Evolutionary conservation across 2,888 invertebrate genomes (phyloP), one percentile per base, ranked within the genome.

Genomic region (Phasia obesa): DNA sequence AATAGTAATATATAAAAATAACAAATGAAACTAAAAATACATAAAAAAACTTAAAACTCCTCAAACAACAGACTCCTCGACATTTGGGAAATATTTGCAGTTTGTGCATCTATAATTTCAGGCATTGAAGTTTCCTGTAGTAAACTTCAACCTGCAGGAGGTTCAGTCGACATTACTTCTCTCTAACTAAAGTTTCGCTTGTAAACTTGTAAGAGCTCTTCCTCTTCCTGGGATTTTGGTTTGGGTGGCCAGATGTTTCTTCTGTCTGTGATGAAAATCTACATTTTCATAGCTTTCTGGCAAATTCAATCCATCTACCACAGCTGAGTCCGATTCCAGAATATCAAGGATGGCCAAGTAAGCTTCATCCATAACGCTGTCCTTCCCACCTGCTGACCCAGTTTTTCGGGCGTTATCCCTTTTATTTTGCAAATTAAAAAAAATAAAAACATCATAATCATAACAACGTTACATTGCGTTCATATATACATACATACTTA

Each of bases 131-230:
- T 65, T 71, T 78, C 25, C 71, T 62, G 71, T 71, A 73, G 13
- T 79, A 73, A 79, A 71, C 42, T 64, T 64, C 78, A 79, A 79
- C 67, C 53, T 79, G 57, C 38, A 79, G 59, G 23, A 73, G 79
- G 53, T 79, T 67, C 79, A 79, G 73, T 64, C 35, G 35, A 5
- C 3, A 3, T 5, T 35, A 2, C 35, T 6, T 79, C 42, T 79
- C 77, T 17, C 31, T 67, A 76, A 47, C 49, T 23, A 35, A 35
- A 35, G 11, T 35, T 35, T 35, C 35, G 11, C 35, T 35, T 35
- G 35, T 9, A 35, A 35, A 35, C 9, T 11, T 35, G 35, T 9
- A 2, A 35, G 31, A 31, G 35, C 11, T 35, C 2, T 35, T 35
- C 11, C 9, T 35, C 5, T 35, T 11, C 11, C 35, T 35, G 3